Conservation (phyloP, 2,797 vertebrate species). For the Astyanax mexicanus region DNA sequence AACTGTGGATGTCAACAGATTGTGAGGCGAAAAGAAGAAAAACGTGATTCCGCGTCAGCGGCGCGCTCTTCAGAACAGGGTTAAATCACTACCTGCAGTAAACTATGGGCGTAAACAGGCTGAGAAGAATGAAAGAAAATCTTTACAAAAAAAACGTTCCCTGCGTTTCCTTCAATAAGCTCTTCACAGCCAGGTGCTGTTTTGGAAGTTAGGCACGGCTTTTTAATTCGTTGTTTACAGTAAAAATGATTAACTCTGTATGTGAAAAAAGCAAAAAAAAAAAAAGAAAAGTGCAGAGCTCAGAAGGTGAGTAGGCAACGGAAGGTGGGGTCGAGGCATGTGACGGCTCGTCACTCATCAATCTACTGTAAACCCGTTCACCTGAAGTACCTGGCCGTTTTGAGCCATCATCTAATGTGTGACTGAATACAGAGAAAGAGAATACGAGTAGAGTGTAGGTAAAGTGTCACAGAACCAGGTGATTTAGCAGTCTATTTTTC, state of each 20-base stretch:
- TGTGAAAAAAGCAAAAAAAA: neutral
- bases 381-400: slow-evolving; percentile 81
- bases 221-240: neutral
- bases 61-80: neutral
- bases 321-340: neutral
- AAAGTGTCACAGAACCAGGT: slow-evolving; percentile 11
- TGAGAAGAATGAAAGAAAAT: neutral
- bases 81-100: slow-evolving; percentile 12
- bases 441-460: neutral
- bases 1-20: slow-evolving; percentile 20
- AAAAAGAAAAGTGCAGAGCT: neutral
- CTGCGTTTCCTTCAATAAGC: neutral
- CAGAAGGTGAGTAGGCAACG: neutral
- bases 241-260: slow-evolving; percentile 16
- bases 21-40: slow-evolving; percentile 10
- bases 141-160: too few species aligned
- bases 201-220: neutral
- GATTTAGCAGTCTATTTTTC: too few species aligned
- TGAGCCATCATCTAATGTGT: slow-evolving; percentile 81
- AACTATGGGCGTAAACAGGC: slow-evolving; percentile 4
- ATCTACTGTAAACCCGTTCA: slow-evolving; percentile 83
- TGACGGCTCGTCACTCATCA: slow-evolving; percentile 34
- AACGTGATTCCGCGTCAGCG: slow-evolving; percentile 1
- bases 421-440: slow-evolving; percentile 60
- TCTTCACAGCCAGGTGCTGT: slow-evolving; percentile 19